Evolutionary conservation across 2,113 vertebrate species (phyloP).

Genomic region (Ptyas mucosa): DNA sequence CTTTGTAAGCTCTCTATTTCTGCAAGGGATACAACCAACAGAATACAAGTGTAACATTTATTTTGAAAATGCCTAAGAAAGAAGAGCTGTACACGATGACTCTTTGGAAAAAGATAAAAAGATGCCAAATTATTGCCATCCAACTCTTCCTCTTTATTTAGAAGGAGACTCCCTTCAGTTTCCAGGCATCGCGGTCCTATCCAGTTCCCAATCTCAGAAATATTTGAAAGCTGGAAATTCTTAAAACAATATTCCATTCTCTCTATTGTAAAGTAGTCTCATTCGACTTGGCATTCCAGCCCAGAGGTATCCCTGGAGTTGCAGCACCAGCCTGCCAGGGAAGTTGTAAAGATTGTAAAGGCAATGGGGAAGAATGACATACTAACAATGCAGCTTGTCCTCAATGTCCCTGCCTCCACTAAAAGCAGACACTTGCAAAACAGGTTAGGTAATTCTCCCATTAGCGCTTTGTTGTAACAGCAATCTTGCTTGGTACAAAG

Average conservation of each 20-base stretch:
- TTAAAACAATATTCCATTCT: neutral
- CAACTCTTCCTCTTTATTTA: neutral
- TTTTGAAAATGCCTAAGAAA: neutral
- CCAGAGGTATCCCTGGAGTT: neutral
- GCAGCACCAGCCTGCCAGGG: neutral
- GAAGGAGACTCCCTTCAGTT: neutral
- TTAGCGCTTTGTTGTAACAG: neutral
- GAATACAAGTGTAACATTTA: neutral
- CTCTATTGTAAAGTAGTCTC: neutral
- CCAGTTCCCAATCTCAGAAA: neutral
- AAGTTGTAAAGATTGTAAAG: neutral
- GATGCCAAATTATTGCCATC: neutral
- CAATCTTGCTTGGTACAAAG: neutral
- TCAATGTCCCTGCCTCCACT: neutral
- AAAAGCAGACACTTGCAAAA: neutral
- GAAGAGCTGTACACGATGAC: neutral
- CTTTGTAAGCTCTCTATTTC: neutral
- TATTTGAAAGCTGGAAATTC: neutral
- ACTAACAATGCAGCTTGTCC: neutral
- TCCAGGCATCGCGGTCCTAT: neutral
- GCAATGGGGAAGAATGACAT: too few species aligned
- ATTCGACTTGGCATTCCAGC: neutral
- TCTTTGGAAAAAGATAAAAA: neutral
- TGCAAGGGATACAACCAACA: too few species aligned
- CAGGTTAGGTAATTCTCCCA: neutral